Conservation (phyloP, 2,888 invertebrate genomes). For the Ophraella communa region DNA sequence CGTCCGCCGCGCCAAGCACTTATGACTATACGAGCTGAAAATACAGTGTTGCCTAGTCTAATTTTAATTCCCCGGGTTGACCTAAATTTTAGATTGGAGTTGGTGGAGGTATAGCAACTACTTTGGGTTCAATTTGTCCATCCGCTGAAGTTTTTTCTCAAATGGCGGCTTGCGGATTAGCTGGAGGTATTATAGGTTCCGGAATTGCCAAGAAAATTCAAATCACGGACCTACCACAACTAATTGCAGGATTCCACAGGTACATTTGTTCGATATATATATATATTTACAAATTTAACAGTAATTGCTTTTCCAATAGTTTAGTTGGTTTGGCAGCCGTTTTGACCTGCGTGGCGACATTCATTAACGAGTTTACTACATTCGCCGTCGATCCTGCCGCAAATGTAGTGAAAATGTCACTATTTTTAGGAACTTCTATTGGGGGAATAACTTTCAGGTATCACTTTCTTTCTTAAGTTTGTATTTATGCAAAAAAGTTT, state of each 20-base stretch:
- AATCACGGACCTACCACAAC: conserved; percentile 85
- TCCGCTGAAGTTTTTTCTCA: conserved; percentile 76
- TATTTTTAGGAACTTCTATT: conserved; percentile 88
- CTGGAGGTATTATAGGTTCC: conserved; percentile 77
- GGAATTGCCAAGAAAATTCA: conserved; percentile 83
- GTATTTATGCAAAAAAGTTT: no score
- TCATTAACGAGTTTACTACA: conserved; percentile 81
- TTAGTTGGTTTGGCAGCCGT: conserved; percentile 89
- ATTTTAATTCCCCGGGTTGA: no score
- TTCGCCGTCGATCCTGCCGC: conserved; percentile 83
- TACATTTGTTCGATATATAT: conserved; percentile 49
- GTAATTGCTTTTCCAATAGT: conserved; percentile 57
- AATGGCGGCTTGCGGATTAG: conserved; percentile 77
- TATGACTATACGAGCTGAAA: no score
- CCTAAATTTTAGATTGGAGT: conserved; percentile 74
- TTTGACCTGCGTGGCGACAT: conserved; percentile 83
- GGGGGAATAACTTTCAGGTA: conserved; percentile 89
- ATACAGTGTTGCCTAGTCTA: no score
- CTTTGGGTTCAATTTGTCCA: conserved; percentile 80
- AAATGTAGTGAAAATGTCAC: conserved; percentile 80
- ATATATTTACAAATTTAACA: background rate
- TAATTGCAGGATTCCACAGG: conserved; percentile 88
- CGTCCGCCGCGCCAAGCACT: no score
- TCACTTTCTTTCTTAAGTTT: background rate
- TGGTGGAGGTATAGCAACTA: conserved; percentile 79